A percentile compares a stretch with the other conserved stretches of the same genome.
Evolutionary conservation across 2,797 vertebrate genomes (phyloP).

Genomic region (Petrocephalus schoutedeni): DNA sequence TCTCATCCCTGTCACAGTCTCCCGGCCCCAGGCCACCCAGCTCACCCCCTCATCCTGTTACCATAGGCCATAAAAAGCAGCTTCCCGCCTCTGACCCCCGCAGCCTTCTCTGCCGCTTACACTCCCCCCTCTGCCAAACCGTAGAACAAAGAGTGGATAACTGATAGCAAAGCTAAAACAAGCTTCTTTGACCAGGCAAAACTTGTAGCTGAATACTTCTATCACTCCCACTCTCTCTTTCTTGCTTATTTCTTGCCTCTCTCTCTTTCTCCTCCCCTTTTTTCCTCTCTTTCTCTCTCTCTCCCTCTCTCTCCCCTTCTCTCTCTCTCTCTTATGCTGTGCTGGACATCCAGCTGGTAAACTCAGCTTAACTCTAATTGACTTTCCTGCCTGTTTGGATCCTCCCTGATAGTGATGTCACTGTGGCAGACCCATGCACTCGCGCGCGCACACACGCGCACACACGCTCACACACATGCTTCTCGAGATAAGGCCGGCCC

Average conservation of each 20-base stretch:
- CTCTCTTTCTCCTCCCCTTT: conserved; percentile 55
- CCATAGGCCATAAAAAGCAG: conserved; percentile 53
- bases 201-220: conserved; percentile 37
- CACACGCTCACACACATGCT: conserved; percentile 5
- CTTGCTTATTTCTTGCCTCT: conserved; percentile 45
- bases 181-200: conserved; percentile 38
- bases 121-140: conserved; percentile 37
- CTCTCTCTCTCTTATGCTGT: conserved; percentile 33
- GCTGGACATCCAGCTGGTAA: conserved; percentile 59
- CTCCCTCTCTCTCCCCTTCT: conserved; percentile 44
- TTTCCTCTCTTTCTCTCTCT: conserved; percentile 62
- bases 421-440: conserved; percentile 32
- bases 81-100: conserved; percentile 28
- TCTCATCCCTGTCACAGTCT: conserved; percentile 31
- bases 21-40: conserved; percentile 25
- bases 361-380: conserved; percentile 66
- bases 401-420: conserved; percentile 64
- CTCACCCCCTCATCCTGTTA: conserved; percentile 65
- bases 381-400: conserved; percentile 65
- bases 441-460: conserved; percentile 19
- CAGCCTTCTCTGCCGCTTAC: conserved; percentile 44
- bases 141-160: conserved; percentile 12
- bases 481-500: conserved; percentile 44
- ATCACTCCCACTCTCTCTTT: conserved; percentile 36
- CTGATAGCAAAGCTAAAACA: conserved; percentile 32